phyloP scores from a whole-genome alignment of 2,797 vertebrate species.

The Notamacropus eugenii region DNA sequence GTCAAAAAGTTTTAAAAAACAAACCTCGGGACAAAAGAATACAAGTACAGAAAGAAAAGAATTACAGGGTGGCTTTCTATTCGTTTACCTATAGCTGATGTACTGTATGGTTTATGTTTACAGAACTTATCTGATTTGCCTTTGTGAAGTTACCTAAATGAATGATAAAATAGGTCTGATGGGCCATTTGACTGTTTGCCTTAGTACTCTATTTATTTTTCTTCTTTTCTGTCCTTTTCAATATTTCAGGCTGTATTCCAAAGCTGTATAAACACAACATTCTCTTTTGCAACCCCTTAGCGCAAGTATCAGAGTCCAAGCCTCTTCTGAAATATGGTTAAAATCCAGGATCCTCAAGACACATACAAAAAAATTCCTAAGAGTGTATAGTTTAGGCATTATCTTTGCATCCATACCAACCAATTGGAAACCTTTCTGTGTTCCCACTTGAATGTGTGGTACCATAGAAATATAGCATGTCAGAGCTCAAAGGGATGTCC shows the following conservation, averaged over 20 bases:
- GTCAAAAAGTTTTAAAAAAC: constrained; percentile 65
- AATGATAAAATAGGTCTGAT: constrained; percentile 85
- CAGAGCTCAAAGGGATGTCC: not conserved
- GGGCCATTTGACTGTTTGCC: constrained; percentile 86
- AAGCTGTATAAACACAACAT: constrained; percentile 89
- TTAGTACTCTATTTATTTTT: constrained; percentile 82
- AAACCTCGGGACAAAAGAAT: constrained; percentile 79
- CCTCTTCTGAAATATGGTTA: constrained; percentile 65
- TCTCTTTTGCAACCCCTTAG: constrained; percentile 83
- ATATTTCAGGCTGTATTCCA: constrained; percentile 82
- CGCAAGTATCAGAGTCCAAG: constrained; percentile 56
- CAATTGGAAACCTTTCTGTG: constrained; percentile 12
- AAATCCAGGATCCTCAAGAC: constrained; percentile 62
- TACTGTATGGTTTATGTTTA: constrained; percentile 88
- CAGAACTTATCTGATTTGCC: constrained; percentile 85
- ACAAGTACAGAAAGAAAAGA: constrained; percentile 86
- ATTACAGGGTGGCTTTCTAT: constrained; percentile 86
- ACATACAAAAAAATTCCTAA: not conserved
- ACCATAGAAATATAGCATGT: not conserved
- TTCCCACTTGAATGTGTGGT: constrained; percentile 41
- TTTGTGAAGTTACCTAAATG: constrained; percentile 86
- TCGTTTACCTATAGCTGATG: constrained; percentile 83
- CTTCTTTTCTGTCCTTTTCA: constrained; percentile 66
- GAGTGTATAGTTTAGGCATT: constrained; percentile 39
- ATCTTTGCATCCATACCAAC: constrained; percentile 25